Base-by-base conservation (phyloP, 2,888 invertebrate species). In the Clivina fossor region DNA sequence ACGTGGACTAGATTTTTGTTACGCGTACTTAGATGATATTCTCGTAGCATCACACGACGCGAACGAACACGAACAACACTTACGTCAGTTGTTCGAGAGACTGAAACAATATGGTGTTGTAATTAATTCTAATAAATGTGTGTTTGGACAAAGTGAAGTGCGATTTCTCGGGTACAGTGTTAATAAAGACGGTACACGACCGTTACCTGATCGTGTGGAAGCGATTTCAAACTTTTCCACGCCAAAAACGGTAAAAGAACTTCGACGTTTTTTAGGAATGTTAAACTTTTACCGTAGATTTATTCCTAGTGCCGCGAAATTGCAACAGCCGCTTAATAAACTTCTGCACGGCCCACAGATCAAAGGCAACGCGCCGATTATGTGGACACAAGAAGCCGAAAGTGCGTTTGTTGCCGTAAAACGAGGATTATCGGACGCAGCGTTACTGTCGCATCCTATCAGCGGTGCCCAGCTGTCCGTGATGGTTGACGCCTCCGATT, bases 401-500 rank as follows among this genome's bases (percentile, higher is more conserved):
- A n/a, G 60, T 15, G 64, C 67, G 1, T 69, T 71, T 38, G 5
- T 19, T 4, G 26, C 43, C 1, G 64, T 66, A 26, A 71, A 71
- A 50, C 30, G 55, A 4, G 59, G 57, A 5, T 61, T 71, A 1
- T 53, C 60, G 4, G 24, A 64, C 4, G 66, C 68, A 1, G 61
- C 69, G 1, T 43, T 69, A 0, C 48, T 72, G 0, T 64, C 66
- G 1, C 70, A 72, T 47, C 72, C 71, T 0, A 62, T 63, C 2
- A n/a, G 38, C 1, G 15, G 58, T n/a, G 65, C 67, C 0, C 46
- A 65, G 30, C 20, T 72, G 1, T 61, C 64, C 0, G 13, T 71
- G 0, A 47, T 62, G 1, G 66, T 66, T 0, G 70, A 72, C 49
- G 71, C 71, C 1, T 72, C 70, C 0, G 66, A 70, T 20, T 54